Conservation (phyloP, 2,888 invertebrate genomes). For the Torymus aiolomorphi region DNA sequence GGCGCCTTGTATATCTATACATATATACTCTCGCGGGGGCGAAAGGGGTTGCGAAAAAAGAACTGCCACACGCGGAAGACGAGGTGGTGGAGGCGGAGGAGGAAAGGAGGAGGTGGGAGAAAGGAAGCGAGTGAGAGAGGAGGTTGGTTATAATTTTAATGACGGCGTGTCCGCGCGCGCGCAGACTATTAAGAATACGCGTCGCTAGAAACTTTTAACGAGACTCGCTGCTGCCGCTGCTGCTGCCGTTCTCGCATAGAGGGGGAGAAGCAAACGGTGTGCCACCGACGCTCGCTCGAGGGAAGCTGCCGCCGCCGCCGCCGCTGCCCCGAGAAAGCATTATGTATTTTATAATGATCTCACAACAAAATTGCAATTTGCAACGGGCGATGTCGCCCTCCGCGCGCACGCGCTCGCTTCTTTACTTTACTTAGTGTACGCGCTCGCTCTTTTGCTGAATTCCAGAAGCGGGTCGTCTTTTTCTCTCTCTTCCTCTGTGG, state of each 20-base stretch:
- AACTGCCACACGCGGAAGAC: neutral
- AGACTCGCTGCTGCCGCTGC: slow-evolving; percentile 63
- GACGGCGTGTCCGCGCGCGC: slow-evolving; percentile 76
- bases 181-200: slow-evolving; percentile 76
- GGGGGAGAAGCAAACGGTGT: slow-evolving; percentile 53
- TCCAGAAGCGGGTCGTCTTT: neutral
- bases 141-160: slow-evolving; percentile 76
- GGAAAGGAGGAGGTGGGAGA: slow-evolving; percentile 35
- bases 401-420: slow-evolving; percentile 56
- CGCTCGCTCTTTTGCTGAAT: slow-evolving; percentile 29
- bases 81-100: neutral
- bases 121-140: slow-evolving; percentile 59
- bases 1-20: neutral
- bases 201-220: slow-evolving; percentile 76
- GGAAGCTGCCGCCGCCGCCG: neutral
- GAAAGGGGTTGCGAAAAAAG: slow-evolving; percentile 54
- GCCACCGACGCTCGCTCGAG: slow-evolving; percentile 28
- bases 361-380: slow-evolving; percentile 73
- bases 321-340: slow-evolving; percentile 63
- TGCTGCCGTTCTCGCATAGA: slow-evolving; percentile 28
- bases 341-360: slow-evolving; percentile 75
- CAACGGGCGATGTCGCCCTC: slow-evolving; percentile 67
- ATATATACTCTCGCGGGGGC: slow-evolving; percentile 26
- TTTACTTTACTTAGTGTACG: slow-evolving; percentile 60
- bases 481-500: slow-evolving; percentile 26